Evolutionary conservation across 2,113 vertebrate genomes (phyloP), one percentile per base, ranked within the genome.

Genomic region (Athene noctua): DNA sequence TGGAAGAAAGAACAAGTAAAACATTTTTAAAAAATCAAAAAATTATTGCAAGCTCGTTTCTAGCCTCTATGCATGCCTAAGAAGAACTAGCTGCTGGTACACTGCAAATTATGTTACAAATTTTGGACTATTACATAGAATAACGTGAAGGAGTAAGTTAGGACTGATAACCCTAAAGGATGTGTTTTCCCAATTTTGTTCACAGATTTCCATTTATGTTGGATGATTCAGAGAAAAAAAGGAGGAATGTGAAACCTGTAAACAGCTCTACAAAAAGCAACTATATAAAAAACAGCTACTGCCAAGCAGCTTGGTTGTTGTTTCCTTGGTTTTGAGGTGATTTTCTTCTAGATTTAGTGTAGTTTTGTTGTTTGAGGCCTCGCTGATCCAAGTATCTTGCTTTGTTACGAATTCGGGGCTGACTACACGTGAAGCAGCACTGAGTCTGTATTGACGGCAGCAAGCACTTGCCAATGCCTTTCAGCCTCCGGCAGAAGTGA

Each of bases 401-500:
- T 86, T 96, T 86, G 25, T 67, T 92, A 57, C 3, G 26, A 42
- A 66, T 16, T 14, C 51, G 94, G 40, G 90, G 97, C 46, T 96
- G 94, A 14, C 79, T 82, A 92, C 99, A 99, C 0, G 99, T 99
- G 97, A 98, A 85, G 95, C 99, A 99, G 97, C 99, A 99, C 96
- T 99, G 99, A 82, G 86, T 98, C 87, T 97, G 98, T 95, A 99
- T 98, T 0, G 99, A 98, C 2, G 97, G 97, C 93, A 99, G 75
- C 19, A 97, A 92, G 78, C 99, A 99, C 92, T 98, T 99, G 51
- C 98, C 98, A 94, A 99, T 95, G 80, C 97, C 90, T 96, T 98
- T 99, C 88, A 99, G 98, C 58, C 98, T 99, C 97, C 98, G 98
- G 96, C 99, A 99, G 98, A 99, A 99, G 78, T 95, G 98, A 61